These are phyloP conservation scores for Ceratina australensis DNA, from an alignment of 1,140 invertebrate genomes.

Conservation along the genomic window DNA sequence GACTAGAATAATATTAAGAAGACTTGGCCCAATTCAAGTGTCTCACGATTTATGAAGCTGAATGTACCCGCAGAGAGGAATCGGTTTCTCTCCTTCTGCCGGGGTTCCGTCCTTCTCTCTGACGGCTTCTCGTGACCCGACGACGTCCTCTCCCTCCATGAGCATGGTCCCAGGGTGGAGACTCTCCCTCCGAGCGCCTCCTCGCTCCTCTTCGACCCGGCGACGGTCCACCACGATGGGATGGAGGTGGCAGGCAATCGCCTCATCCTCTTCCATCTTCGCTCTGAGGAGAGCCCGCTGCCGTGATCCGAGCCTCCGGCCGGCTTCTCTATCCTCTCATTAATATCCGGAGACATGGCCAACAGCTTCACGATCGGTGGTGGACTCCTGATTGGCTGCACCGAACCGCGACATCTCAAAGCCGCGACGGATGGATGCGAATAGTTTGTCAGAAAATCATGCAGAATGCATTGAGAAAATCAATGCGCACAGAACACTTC, in stretches of 20 bases:
- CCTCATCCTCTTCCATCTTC: not conserved
- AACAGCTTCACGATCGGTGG: not conserved
- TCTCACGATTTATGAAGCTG: no score
- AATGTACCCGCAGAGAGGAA: not conserved
- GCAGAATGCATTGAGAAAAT: no score
- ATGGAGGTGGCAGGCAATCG: constrained; percentile 42
- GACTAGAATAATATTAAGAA: no score
- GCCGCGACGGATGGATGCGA: not conserved
- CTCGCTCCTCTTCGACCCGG: constrained; percentile 45
- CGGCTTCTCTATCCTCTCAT: constrained; percentile 62
- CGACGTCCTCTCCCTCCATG: constrained; percentile 61
- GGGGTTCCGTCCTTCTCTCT: constrained; percentile 21
- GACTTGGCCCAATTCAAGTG: no score
- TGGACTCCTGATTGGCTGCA: constrained; percentile 24
- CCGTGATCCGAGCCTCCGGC: constrained; percentile 57
- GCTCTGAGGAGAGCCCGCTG: constrained; percentile 41
- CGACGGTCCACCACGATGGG: constrained; percentile 31
- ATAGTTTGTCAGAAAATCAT: no score
- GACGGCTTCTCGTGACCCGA: constrained; percentile 54
- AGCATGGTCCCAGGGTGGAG: constrained; percentile 59
- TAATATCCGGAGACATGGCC: constrained; percentile 60
- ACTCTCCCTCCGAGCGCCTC: constrained; percentile 54
- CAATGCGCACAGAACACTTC: no score
- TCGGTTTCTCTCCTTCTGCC: constrained; percentile 45
- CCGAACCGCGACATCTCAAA: constrained; percentile 12